These are phyloP conservation scores for Oryzaephilus surinamensis DNA, from an alignment of 1,140 invertebrate genomes.

Conservation along the genomic window DNA sequence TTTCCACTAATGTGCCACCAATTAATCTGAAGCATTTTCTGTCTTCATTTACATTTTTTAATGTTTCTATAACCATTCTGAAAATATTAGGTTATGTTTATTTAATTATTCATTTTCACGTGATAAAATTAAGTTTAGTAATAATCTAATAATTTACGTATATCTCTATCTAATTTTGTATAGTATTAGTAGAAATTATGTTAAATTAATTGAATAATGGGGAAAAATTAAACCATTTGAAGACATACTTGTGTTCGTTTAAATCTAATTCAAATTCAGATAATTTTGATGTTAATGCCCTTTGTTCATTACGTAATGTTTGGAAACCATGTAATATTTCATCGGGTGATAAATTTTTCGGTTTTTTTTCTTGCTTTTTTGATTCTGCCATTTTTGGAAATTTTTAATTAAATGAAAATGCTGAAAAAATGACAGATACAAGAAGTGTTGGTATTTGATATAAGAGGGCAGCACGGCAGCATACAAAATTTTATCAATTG, in stretches of 20 bases:
- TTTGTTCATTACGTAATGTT: conserved; percentile 74
- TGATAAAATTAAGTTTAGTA: not conserved
- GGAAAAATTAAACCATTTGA: not conserved
- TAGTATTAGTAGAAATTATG: too few species aligned
- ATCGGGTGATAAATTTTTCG: conserved; percentile 49
- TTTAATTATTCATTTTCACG: not conserved
- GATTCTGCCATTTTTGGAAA: conserved; percentile 36
- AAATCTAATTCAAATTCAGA: conserved; percentile 86
- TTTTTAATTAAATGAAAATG: not conserved
- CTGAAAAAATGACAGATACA: not conserved
- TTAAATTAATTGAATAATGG: too few species aligned
- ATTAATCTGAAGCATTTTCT: conserved; percentile 90
- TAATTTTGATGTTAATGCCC: conserved; percentile 72
- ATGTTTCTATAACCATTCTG: conserved; percentile 89
- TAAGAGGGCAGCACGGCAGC: too few species aligned
- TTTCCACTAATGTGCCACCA: conserved; percentile 86
- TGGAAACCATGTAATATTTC: conserved; percentile 83
- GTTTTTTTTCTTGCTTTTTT: conserved; percentile 37
- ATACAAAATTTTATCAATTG: too few species aligned
- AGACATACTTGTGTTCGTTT: conserved; percentile 86
- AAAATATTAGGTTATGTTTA: conserved; percentile 30
- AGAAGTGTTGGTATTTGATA: too few species aligned
- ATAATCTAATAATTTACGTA: too few species aligned
- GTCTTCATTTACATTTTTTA: conserved; percentile 73
- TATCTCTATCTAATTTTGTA: too few species aligned